Evolutionary conservation across 1,140 invertebrate species (phyloP), one percentile per base, ranked within the genome.

Genomic region (Drosophila teissieri): DNA sequence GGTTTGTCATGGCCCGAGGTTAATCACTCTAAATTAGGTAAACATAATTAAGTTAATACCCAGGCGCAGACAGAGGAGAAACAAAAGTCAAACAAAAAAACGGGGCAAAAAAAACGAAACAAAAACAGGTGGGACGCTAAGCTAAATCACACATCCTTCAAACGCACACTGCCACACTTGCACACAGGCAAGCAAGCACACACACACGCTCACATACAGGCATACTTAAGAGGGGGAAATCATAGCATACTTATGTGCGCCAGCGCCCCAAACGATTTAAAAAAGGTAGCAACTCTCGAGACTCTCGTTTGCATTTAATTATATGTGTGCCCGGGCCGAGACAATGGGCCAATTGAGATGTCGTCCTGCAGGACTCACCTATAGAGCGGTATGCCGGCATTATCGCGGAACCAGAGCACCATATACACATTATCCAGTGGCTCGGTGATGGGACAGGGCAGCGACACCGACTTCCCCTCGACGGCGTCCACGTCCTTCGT

Each of bases 391-490:
- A 96, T 96, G 54, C 96, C 96, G 39, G 95, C 96, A 75, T 96
- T 96, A 90, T 97, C 96, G 86, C 95, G 95, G 93, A 97, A 97
- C 97, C 97, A 98, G 89, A 98, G 95, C 34, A 97, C 96, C 95
- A 97, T 97, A 92, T 97, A 96, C 53, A 97, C 95, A 83, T 95
- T 96, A 93, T 97, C 96, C 79, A 94, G 94, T 31, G 95, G 95
- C 48, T 96, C 95, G 58, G 95, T 95, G 46, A 98, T 96, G 93
- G 97, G 96, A 92, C 97, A 98, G 12, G 96, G 96, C 82, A 98
- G 93, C 90, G 96, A 95, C 53, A 96, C 96, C 83, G 95, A 95
- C 92, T 95, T 96, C 55, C 97, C 97, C 92, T 97, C 96, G 54
- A 97, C 95, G 19, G 96, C 96, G 92, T 96, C 96, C 60, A 97